Evolutionary conservation across 30 jellyfish, hydroid and myxozoan species (phyloP).

Genomic region (Pseudorhiza aurosa): DNA sequence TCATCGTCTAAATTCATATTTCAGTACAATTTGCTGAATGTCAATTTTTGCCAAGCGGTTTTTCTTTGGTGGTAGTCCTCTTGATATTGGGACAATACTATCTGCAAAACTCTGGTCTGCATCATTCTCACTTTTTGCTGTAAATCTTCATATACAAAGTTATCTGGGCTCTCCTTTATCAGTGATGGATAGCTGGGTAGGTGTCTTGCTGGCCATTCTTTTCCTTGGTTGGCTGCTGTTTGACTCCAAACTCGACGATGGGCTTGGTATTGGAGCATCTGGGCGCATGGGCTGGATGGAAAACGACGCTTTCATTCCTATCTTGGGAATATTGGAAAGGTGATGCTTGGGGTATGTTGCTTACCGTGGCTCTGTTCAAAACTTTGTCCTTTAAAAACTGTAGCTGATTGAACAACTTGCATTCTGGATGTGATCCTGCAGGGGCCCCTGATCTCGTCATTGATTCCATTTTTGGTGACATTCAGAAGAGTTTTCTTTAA

Average conservation of each 20-base stretch:
- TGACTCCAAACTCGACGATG: too few species aligned
- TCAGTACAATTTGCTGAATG: constrained; percentile 21
- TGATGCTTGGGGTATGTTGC: too few species aligned
- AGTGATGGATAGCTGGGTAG: too few species aligned
- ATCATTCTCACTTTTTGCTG: neutral
- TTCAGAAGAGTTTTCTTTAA: constrained; percentile 32
- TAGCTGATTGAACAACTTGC: constrained; percentile 34
- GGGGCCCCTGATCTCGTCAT: constrained; percentile 41
- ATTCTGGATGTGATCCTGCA: constrained; percentile 34
- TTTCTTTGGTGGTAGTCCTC: constrained; percentile 11
- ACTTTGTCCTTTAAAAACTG: constrained; percentile 24
- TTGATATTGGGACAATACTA: constrained; percentile 17
- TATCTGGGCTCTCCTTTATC: too few species aligned
- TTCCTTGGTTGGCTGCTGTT: too few species aligned
- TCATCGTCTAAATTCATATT: constrained; percentile 11
- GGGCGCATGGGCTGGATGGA: too few species aligned
- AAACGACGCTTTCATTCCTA: too few species aligned
- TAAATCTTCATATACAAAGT: neutral
- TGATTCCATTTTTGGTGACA: constrained; percentile 24
- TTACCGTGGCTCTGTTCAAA: constrained; percentile 6
- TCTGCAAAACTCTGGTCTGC: constrained; percentile 2
- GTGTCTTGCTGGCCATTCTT: too few species aligned
- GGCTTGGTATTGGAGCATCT: too few species aligned
- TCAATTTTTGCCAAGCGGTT: constrained; percentile 35
- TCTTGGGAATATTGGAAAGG: too few species aligned